A percentile compares a stretch with the other conserved stretches of the same genome.
Evolutionary conservation across 2,888 invertebrate species (phyloP).

Genomic region (Hyposoter dolosus): DNA sequence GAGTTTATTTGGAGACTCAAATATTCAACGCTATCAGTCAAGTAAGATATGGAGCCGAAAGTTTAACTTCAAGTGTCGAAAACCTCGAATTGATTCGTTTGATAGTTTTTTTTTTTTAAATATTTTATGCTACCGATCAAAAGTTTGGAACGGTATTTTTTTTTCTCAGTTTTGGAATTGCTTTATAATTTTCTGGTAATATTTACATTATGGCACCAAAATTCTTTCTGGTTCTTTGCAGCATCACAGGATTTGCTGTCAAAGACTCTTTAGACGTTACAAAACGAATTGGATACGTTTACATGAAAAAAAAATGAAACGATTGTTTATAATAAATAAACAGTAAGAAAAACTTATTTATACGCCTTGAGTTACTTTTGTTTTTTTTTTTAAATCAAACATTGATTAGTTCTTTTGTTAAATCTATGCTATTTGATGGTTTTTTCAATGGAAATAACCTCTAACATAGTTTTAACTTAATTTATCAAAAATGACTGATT

Average conservation of each 20-base stretch:
- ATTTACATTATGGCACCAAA: background rate
- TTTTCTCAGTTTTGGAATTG: background rate
- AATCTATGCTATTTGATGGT: background rate
- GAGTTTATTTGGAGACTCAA: slow-evolving; percentile 26
- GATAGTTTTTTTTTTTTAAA: background rate
- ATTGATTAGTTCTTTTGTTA: background rate
- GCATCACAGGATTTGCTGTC: background rate
- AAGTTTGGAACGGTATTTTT: background rate
- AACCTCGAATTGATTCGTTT: slow-evolving; percentile 40
- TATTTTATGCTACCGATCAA: slow-evolving; percentile 10
- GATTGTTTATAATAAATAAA: background rate
- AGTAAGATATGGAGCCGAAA: slow-evolving; percentile 61
- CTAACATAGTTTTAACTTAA: background rate
- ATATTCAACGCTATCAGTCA: slow-evolving; percentile 33
- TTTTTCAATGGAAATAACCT: background rate
- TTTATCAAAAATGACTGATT: background rate
- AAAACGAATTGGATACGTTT: background rate
- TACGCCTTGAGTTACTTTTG: background rate
- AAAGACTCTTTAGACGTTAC: background rate
- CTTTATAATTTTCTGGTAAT: background rate
- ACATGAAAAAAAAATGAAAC: background rate
- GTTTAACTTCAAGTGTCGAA: slow-evolving; percentile 49
- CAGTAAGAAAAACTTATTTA: background rate
- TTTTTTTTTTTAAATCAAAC: slow-evolving; percentile 5
- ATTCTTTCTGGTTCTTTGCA: background rate